Base-by-base conservation (phyloP, 2,113 vertebrate genomes). In the Muntiacus muntjak region DNA sequence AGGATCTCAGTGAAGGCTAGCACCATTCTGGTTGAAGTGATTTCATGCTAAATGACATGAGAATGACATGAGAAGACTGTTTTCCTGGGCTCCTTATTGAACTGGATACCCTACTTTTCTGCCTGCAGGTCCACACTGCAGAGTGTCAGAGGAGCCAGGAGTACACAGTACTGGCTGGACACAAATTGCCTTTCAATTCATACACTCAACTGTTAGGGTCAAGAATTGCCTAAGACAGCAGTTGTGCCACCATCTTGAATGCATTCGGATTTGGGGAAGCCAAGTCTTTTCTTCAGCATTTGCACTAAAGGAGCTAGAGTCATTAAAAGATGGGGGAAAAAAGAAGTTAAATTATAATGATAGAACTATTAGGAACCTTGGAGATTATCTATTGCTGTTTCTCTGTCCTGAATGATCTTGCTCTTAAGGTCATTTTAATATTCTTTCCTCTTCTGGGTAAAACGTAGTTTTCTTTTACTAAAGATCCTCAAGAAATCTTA, bases 1-100 rank as follows among this genome's bases (percentile, higher is more conserved):
- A 93, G 86, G 83, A 96, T 19, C 60, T 93, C 92, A 58, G 87
- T 36, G 89, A 89, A 94, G 79, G 60, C 82, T 88, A 93, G 89
- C 40, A 62, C 62, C 94, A 92, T 95, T 94, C 79, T 89, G 40
- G 74, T 40, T 91, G 89, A 92, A 96, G 92, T 86, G 26, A 96
- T 89, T 95, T 94, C 52, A 54, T 78, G 64, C 62, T n/a, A 94
- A 89, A 91, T 81, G 94, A 74, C n/a, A 64, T 82, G n/a, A 50
- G 28, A 83, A 97, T 89, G 64, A 36, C 17, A 36, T 36, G 64
- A 71, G 19, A 36, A 36, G n/a, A 67, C n/a, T 84, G 57, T 82
- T 92, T 92, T 95, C 52, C 74, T 91, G 83, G 85, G 33, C 17
- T 52, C 45, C 74, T 89, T 81, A n/a, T 84, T 94, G 87, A 95